Percentiles rank a stretch among this genome's conserved stretches.
Conservation (phyloP, 2,888 invertebrate genomes). For the Crematogaster levior region DNA sequence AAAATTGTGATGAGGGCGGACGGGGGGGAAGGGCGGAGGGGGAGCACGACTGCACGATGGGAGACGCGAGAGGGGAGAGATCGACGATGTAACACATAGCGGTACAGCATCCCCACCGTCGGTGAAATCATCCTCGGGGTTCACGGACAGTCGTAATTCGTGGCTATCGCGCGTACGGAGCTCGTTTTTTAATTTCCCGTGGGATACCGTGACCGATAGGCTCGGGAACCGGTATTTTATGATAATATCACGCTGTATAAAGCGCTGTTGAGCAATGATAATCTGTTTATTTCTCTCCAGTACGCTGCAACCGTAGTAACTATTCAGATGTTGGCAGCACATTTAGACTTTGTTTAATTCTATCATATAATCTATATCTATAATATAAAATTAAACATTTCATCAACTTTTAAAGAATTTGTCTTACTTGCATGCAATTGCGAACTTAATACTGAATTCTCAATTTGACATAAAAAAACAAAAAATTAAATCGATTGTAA, state of each 20-base stretch:
- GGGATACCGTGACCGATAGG: conserved; percentile 55
- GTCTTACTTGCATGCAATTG: background rate
- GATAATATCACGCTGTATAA: conserved; percentile 47
- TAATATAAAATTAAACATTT: background rate
- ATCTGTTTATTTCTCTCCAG: conserved; percentile 61
- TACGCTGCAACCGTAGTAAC: background rate
- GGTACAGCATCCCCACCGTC: conserved; percentile 79
- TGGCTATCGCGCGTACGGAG: conserved; percentile 62
- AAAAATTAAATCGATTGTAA: background rate
- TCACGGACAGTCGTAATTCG: conserved; percentile 73
- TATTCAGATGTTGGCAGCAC: conserved; percentile 4
- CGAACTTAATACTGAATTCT: background rate
- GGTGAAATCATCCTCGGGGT: conserved; percentile 72
- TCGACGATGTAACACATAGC: conserved; percentile 81
- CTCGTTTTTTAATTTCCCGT: conserved; percentile 38
- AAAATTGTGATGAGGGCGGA: conserved; percentile 64
- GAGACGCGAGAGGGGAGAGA: conserved; percentile 34
- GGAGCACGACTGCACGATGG: conserved; percentile 51
- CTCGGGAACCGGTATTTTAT: conserved; percentile 60
- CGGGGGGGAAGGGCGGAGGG: too few relatives aligned
- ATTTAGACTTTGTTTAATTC: background rate
- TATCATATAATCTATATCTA: too few relatives aligned
- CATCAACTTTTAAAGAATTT: background rate
- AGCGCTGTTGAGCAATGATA: conserved; percentile 53
- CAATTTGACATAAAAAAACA: background rate